Conservation (phyloP, 2,797 vertebrate species). For the Sarcophilus harrisii region DNA sequence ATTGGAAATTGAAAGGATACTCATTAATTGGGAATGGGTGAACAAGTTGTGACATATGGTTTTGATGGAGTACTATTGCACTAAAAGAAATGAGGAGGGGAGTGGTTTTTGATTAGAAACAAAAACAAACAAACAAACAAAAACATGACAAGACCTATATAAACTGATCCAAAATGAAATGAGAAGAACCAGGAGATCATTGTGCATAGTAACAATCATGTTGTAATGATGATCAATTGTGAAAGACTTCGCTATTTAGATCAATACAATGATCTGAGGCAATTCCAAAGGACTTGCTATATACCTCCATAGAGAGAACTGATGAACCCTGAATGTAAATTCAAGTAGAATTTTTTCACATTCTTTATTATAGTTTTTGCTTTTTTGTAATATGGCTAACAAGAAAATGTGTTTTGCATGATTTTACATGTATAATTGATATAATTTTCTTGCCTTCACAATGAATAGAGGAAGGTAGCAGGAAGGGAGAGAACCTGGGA, state of each 20-base stretch:
- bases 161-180: not conserved
- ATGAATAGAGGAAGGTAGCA: not conserved
- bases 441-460: not conserved
- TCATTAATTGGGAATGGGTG: not conserved
- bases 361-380: not conserved
- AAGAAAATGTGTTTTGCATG: not conserved
- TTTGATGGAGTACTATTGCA: not conserved
- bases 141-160: not conserved
- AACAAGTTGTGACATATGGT: not conserved
- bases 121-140: not conserved
- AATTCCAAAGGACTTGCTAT: not conserved
- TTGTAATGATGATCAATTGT: not conserved
- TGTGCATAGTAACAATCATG: not conserved
- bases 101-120: not conserved
- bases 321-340: not conserved
- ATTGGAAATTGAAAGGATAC: not conserved
- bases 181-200: not conserved
- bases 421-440: not conserved
- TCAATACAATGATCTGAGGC: not conserved
- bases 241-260: not conserved
- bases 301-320: not conserved
- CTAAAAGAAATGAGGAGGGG: not conserved
- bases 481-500: not conserved
- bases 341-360: not conserved
- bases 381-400: not conserved